Evolutionary conservation across 2,113 vertebrate species (phyloP).

Genomic region (Mixornis gularis): DNA sequence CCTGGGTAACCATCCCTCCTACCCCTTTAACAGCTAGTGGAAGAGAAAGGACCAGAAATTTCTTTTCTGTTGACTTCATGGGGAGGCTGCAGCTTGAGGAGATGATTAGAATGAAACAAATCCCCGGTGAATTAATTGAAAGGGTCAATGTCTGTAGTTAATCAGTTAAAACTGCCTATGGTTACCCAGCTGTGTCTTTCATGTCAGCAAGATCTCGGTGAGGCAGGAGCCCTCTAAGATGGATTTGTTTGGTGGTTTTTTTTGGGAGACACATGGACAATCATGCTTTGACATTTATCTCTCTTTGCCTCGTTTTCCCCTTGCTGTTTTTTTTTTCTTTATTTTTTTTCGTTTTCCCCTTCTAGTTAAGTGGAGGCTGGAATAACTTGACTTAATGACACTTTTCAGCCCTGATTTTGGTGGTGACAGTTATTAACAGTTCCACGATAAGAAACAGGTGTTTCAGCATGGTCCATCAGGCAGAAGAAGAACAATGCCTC

Average conservation of each 20-base stretch:
- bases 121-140: neutral
- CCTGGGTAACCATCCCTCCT: neutral
- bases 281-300: neutral
- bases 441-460: constrained; percentile 64
- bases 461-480: constrained; percentile 33
- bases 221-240: neutral
- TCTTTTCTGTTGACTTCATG: neutral
- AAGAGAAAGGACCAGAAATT: neutral
- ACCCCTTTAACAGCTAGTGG: neutral
- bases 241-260: neutral
- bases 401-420: constrained; percentile 22
- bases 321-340: neutral
- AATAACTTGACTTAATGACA: constrained; percentile 51
- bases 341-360: no score
- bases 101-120: neutral
- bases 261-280: neutral
- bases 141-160: constrained; percentile 23
- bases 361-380: neutral
- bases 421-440: constrained; percentile 51
- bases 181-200: constrained; percentile 17
- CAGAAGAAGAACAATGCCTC: constrained; percentile 53
- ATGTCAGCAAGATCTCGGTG: neutral
- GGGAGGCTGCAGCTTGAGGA: neutral
- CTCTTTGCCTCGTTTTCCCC: neutral
- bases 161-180: constrained; percentile 11